phyloP scores from a whole-genome alignment of 2,113 vertebrate genomes.

The Grammomys dolichurus region DNA sequence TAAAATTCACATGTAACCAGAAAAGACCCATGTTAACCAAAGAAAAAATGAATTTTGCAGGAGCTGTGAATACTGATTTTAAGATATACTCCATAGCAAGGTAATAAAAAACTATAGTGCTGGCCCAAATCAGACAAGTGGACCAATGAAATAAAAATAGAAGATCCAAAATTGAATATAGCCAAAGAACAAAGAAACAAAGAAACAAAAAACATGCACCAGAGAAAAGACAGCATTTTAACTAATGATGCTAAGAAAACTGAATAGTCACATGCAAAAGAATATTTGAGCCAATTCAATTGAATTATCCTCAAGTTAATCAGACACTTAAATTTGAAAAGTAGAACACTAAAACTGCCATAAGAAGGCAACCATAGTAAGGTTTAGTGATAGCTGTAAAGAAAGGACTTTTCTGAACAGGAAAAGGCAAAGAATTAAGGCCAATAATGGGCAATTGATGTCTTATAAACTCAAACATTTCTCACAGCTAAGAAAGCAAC shows the following conservation, averaged over 20 bases:
- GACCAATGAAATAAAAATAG: not conserved
- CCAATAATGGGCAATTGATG: not conserved
- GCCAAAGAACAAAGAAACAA: too few species aligned
- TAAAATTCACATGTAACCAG: not conserved
- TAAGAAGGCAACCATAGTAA: not conserved
- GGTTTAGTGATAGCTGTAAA: not conserved
- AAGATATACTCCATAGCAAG: not conserved
- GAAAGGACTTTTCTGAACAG: not conserved
- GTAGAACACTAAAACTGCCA: not conserved
- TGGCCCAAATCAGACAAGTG: not conserved
- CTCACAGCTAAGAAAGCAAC: not conserved
- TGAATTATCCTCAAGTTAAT: not conserved
- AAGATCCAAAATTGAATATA: not conserved
- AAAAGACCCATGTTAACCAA: not conserved
- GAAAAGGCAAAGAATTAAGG: not conserved
- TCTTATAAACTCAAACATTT: not conserved
- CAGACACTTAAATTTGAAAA: not conserved
- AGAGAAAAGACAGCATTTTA: not conserved
- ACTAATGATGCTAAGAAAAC: not conserved
- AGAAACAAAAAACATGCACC: not conserved
- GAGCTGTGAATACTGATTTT: not conserved
- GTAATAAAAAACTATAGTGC: not conserved
- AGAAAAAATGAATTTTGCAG: not conserved
- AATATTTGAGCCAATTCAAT: not conserved
- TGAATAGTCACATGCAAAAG: not conserved